These are phyloP conservation scores for Norana najaformis DNA, from an alignment of 2,888 invertebrate genomes.

Conservation along the genomic window DNA sequence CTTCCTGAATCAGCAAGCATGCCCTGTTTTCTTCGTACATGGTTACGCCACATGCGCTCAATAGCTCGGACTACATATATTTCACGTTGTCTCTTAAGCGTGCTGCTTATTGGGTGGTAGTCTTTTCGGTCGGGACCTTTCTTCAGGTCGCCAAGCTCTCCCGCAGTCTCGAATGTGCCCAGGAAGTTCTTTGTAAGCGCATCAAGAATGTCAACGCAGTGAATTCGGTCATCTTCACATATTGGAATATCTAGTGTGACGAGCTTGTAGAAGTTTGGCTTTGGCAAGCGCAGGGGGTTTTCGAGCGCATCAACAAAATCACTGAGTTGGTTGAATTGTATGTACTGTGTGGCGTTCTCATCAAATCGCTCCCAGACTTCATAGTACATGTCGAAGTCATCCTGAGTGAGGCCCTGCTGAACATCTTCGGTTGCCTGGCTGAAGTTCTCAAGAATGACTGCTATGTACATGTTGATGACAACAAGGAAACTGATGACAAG, in stretches of 20 bases:
- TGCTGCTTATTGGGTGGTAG: conserved; percentile 91
- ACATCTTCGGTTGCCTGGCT: conserved; percentile 98
- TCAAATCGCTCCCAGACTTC: conserved; percentile 99
- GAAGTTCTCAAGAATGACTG: conserved; percentile 98
- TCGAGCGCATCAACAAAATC: conserved; percentile 95
- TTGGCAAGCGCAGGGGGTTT: conserved; percentile 91
- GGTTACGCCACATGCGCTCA: conserved; percentile 69
- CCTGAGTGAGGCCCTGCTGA: conserved; percentile 79
- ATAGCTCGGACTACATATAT: conserved; percentile 94
- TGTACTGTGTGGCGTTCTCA: conserved; percentile 95
- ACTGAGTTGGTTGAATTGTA: conserved; percentile 85
- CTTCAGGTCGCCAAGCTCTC: conserved; percentile 42
- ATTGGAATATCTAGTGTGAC: conserved; percentile 98
- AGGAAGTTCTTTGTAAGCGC: conserved; percentile 98
- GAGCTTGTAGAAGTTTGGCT: conserved; percentile 94
- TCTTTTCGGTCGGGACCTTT: conserved; percentile 73
- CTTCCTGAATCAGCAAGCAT: background rate
- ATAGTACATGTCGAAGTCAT: conserved; percentile 99
- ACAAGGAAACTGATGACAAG: conserved; percentile 97
- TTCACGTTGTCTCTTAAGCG: conserved; percentile 92
- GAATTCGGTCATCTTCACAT: conserved; percentile 85
- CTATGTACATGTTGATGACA: conserved; percentile 99
- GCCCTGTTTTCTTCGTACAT: conserved; percentile 26
- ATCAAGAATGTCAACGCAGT: conserved; percentile 97
- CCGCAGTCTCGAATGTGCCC: conserved; percentile 77